These are phyloP conservation scores for Cetoscarus ocellatus DNA, from an alignment of 2,797 vertebrate species.

Conservation along the genomic window DNA sequence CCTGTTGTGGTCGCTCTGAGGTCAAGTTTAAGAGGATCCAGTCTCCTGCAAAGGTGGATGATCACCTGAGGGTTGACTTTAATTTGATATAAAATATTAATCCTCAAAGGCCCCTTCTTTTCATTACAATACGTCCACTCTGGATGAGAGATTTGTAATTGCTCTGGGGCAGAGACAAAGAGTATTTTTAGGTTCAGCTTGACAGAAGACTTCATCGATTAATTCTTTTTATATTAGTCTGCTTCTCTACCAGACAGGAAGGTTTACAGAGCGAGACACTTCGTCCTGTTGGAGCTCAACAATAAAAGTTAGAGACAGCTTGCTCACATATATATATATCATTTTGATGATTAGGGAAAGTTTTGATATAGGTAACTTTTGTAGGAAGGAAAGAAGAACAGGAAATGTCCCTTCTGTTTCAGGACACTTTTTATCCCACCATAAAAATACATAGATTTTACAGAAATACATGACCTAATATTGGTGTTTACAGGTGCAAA, in stretches of 20 bases:
- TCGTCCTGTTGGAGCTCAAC: background rate
- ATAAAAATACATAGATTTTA: background rate
- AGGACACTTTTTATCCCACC: background rate
- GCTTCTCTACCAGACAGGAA: conserved; percentile 9
- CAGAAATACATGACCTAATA: background rate
- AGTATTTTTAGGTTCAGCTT: conserved; percentile 53
- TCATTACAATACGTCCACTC: conserved; percentile 55
- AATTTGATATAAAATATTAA: conserved; percentile 68
- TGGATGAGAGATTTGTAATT: conserved; percentile 52
- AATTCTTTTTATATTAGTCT: conserved; percentile 33
- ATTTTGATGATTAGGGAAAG: too few species aligned
- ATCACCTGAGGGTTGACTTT: conserved; percentile 61
- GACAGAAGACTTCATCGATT: conserved; percentile 33
- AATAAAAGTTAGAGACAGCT: background rate
- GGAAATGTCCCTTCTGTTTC: too few species aligned
- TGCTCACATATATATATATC: too few species aligned
- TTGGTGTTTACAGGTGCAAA: too few species aligned
- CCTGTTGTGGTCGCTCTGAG: conserved; percentile 49
- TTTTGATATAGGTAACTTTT: too few species aligned
- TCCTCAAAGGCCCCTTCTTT: conserved; percentile 46
- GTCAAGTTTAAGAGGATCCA: conserved; percentile 48
- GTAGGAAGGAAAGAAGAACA: too few species aligned
- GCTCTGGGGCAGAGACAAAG: conserved; percentile 39
- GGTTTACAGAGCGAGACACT: background rate
- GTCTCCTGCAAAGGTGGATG: conserved; percentile 33